Conservation (phyloP, 1,140 invertebrate species). For the Protaetia brevitarsis region DNA sequence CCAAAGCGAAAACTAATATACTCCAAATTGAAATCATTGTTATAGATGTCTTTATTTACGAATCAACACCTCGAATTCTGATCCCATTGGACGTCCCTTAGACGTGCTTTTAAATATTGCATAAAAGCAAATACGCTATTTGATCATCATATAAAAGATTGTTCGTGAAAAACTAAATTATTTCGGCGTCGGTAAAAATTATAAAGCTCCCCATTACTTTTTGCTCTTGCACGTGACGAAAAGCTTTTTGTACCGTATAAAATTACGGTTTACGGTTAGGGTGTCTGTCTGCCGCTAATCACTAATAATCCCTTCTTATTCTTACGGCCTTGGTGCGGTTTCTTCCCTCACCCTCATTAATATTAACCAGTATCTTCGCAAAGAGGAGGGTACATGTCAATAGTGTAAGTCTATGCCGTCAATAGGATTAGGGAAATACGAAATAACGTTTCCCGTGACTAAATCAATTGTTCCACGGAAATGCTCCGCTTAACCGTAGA, state of each 20-base stretch:
- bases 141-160: too few relatives aligned
- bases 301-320: slow-evolving; percentile 36
- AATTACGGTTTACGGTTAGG: slow-evolving; percentile 28
- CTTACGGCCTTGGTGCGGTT: slow-evolving; percentile 34
- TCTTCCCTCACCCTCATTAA: slow-evolving; percentile 32
- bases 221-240: neutral
- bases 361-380: slow-evolving; percentile 32
- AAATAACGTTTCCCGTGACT: slow-evolving; percentile 38
- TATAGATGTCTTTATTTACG: too few relatives aligned
- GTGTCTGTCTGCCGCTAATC: slow-evolving; percentile 36
- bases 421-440: slow-evolving; percentile 40
- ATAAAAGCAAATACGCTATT: too few relatives aligned
- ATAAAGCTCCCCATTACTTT: neutral
- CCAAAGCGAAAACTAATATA: too few relatives aligned
- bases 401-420: slow-evolving; percentile 34
- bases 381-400: slow-evolving; percentile 34
- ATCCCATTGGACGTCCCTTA: too few relatives aligned
- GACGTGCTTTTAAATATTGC: too few relatives aligned
- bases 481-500: slow-evolving; percentile 33
- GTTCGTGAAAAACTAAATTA: too few relatives aligned
- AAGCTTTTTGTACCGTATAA: slow-evolving; percentile 19
- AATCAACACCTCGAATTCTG: too few relatives aligned
- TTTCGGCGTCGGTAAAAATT: too few relatives aligned
- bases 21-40: too few relatives aligned
- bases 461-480: slow-evolving; percentile 37